Evolutionary conservation across 2,797 vertebrate genomes (phyloP), one percentile per base, ranked within the genome.

Genomic region (Oceanodroma leucorhoa): DNA sequence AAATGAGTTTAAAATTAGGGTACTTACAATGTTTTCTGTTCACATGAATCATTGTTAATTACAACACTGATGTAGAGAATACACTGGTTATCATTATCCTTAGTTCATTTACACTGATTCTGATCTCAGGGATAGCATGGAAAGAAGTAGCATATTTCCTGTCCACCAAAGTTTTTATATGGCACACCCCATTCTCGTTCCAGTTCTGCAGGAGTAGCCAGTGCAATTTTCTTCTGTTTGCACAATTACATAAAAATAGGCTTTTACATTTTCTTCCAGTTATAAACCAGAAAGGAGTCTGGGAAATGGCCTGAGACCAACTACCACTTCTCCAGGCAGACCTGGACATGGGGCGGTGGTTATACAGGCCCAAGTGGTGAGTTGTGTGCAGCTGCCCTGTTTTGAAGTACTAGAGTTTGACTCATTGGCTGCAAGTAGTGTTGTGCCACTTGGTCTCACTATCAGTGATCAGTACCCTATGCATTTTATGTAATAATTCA

Each of bases 131-230:
- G n/a, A 62, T 22, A 70, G 5, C 30, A 36, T 29, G 14, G 45
- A 54, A 84, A 70, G 16, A 73, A 16, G 2, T n/a, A 55, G 7
- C 40, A 19, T 55, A 18, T 79, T 85, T 71, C 12, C 21, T 62
- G 2, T 55, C 14, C 36, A 38, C 12, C 4, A 34, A 38, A 34
- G 32, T 50, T 86, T 76, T 70, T 24, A 53, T n/a, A 43, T 17
- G 29, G 24, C 6, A 54, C 3, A 27, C 2, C 1, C 3, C 30
- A 55, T 30, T 84, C 8, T 64, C 1, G 0, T 71, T 75, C 48
- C 40, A 32, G 12, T 46, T 77, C 57, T 89, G 30, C n/a, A n/a
- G 21, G 12, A 29, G 27, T 2, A 81, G 8, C 18, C 20, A 66
- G 19, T 46, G 22, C 4, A 51, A 51, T 21, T 69, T 79, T 65